Evolutionary conservation across 2,797 vertebrate genomes (phyloP).

Genomic region (Pteropus rufus): DNA sequence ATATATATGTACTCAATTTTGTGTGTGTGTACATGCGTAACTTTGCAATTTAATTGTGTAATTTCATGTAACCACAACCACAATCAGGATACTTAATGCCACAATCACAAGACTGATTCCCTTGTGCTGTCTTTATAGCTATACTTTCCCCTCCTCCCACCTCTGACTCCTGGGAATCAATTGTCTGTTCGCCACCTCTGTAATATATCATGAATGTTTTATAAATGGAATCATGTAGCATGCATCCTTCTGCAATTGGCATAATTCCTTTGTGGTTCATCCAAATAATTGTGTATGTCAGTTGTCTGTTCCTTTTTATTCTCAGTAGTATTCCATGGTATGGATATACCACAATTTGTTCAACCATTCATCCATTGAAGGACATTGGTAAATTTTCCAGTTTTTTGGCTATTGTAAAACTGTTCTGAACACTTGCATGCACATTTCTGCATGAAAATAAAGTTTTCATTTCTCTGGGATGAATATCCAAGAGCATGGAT

Average conservation of each 20-base stretch:
- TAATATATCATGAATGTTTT: background rate
- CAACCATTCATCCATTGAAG: background rate
- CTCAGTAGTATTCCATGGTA: background rate
- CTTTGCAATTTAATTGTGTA: background rate
- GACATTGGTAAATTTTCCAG: background rate
- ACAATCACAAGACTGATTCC: background rate
- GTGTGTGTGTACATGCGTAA: background rate
- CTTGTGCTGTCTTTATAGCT: background rate
- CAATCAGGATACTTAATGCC: background rate
- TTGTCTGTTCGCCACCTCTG: background rate
- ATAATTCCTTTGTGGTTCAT: background rate
- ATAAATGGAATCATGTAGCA: background rate
- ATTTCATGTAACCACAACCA: background rate
- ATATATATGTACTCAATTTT: background rate
- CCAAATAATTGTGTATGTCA: background rate
- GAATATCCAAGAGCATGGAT: background rate
- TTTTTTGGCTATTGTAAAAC: background rate
- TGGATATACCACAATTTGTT: background rate
- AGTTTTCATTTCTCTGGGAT: constrained; percentile 6
- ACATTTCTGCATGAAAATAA: background rate
- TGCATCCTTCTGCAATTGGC: background rate
- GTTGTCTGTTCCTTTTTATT: background rate
- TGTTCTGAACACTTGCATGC: background rate
- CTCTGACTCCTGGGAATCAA: background rate
- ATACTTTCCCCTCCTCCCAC: background rate